Percentiles rank a stretch among this genome's conserved stretches.
Conservation (phyloP, 1,140 invertebrate species). For the Lordiphosa stackelbergi region DNA sequence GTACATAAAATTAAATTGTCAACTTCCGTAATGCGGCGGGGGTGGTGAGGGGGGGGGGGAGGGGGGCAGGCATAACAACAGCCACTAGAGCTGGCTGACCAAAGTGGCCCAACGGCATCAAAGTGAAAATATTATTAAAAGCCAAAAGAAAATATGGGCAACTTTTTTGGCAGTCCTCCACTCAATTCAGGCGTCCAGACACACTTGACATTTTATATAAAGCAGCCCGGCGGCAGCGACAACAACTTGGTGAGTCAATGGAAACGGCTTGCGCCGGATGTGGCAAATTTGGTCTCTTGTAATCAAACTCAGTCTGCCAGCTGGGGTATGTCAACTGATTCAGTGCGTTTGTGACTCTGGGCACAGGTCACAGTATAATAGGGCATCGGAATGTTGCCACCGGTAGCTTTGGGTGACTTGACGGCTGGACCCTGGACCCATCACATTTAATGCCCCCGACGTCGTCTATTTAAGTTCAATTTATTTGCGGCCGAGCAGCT, state of each 20-base stretch:
- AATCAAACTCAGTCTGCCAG: not conserved
- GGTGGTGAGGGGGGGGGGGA: too few relatives aligned
- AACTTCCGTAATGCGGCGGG: conserved; percentile 61
- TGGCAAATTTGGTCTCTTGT: conserved; percentile 65
- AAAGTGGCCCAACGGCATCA: conserved; percentile 56
- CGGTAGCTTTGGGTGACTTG: not conserved
- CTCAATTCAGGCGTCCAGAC: conserved; percentile 66
- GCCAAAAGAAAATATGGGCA: conserved; percentile 11
- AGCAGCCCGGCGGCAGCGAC: conserved; percentile 8
- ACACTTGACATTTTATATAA: conserved; percentile 54
- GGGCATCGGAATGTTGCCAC: too few relatives aligned
- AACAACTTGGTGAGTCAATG: conserved; percentile 30
- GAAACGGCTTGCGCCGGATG: conserved; percentile 59
- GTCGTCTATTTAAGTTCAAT: conserved; percentile 73
- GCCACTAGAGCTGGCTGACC: conserved; percentile 18
- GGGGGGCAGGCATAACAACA: conserved; percentile 49
- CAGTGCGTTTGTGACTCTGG: not conserved
- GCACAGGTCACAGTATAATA: conserved; percentile 1
- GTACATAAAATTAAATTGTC: conserved; percentile 75
- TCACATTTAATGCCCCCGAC: conserved; percentile 69
- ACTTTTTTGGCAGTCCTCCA: conserved; percentile 60
- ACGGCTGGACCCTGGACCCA: conserved; percentile 2
- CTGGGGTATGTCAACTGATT: too few relatives aligned
- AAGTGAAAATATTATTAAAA: conserved; percentile 74
- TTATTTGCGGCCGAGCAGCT: conserved; percentile 63